Percentiles rank a stretch among this genome's conserved stretches.
Evolutionary conservation across 2,888 invertebrate genomes (phyloP).

Genomic region (Lissocephala sabroskyi): DNA sequence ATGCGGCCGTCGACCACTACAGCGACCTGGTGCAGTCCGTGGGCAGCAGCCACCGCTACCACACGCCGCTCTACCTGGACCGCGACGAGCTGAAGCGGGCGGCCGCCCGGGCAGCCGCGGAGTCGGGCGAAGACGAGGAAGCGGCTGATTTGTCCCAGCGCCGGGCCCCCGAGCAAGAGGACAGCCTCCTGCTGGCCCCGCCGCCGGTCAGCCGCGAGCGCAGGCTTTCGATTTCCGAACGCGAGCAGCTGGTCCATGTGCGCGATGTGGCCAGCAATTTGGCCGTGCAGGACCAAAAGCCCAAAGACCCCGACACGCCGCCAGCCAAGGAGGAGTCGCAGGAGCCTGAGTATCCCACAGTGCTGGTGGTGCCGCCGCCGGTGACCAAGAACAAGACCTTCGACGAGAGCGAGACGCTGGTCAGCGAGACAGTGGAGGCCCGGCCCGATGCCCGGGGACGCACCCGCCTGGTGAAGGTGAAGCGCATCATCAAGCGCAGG

Average conservation of each 20-base stretch:
- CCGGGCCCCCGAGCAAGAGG: conserved; percentile 64
- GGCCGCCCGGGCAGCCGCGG: conserved; percentile 74
- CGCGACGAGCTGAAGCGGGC: conserved; percentile 78
- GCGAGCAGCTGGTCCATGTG: conserved; percentile 67
- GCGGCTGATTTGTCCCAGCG: conserved; percentile 19
- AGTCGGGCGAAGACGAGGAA: conserved; percentile 36
- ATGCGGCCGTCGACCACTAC: conserved; percentile 84
- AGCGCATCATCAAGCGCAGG: conserved; percentile 65
- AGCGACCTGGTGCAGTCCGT: conserved; percentile 84
- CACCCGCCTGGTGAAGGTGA: conserved; percentile 67
- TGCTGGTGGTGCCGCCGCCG: conserved; percentile 26
- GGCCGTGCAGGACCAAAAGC: conserved; percentile 35
- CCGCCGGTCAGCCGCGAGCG: conserved; percentile 52
- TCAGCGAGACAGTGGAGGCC: conserved; percentile 62
- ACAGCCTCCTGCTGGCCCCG: conserved; percentile 40
- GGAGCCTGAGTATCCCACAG: conserved; percentile 41
- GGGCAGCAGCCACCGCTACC: conserved; percentile 73
- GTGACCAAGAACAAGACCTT: conserved; percentile 19
- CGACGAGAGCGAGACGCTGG: conserved; percentile 39
- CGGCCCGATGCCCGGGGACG: conserved; percentile 68
- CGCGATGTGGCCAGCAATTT: conserved; percentile 56
- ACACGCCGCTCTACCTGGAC: conserved; percentile 76
- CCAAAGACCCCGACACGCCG: conserved; percentile 26
- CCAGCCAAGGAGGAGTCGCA: conserved; percentile 32
- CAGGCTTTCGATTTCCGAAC: conserved; percentile 68